Conservation (phyloP, 2,113 vertebrate genomes). For the Atherinomorus stipes region DNA sequence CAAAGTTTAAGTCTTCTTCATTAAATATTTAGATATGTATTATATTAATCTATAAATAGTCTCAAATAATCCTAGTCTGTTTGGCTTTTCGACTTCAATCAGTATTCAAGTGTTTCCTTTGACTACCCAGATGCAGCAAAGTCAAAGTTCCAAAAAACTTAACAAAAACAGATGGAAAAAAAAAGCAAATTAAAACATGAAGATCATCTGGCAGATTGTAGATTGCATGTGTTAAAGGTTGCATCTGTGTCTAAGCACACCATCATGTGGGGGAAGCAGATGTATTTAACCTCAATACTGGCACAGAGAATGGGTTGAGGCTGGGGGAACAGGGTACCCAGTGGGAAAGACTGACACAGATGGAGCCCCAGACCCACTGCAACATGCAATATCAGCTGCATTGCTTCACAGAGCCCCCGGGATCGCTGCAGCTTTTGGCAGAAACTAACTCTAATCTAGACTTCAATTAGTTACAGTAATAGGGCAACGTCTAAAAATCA, state of each 20-base stretch:
- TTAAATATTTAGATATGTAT: too few species aligned
- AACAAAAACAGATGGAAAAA: too few species aligned
- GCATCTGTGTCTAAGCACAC: slow-evolving; percentile 20
- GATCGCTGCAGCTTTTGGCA: slow-evolving; percentile 62
- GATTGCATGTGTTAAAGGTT: slow-evolving; percentile 7
- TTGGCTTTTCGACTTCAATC: not conserved
- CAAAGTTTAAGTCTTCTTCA: too few species aligned
- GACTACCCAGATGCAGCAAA: not conserved
- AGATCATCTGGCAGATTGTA: not conserved
- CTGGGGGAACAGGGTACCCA: slow-evolving; percentile 52
- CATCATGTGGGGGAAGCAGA: slow-evolving; percentile 18
- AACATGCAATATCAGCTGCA: slow-evolving; percentile 73
- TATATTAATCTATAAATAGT: too few species aligned
- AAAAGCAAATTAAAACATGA: not conserved
- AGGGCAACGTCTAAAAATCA: slow-evolving; percentile 68
- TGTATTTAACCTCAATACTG: slow-evolving; percentile 6
- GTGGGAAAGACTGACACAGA: slow-evolving; percentile 75
- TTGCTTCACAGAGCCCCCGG: slow-evolving; percentile 64
- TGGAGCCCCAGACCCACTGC: slow-evolving; percentile 71
- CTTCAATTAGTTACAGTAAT: slow-evolving; percentile 76
- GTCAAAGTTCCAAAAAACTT: too few species aligned
- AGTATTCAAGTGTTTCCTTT: not conserved
- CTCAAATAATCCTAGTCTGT: too few species aligned
- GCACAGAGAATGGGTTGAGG: not conserved
- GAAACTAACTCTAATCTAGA: slow-evolving; percentile 63